Evolutionary conservation across 2,113 vertebrate genomes (phyloP), one percentile per base, ranked within the genome.

Genomic region (Gopherus flavomarginatus): DNA sequence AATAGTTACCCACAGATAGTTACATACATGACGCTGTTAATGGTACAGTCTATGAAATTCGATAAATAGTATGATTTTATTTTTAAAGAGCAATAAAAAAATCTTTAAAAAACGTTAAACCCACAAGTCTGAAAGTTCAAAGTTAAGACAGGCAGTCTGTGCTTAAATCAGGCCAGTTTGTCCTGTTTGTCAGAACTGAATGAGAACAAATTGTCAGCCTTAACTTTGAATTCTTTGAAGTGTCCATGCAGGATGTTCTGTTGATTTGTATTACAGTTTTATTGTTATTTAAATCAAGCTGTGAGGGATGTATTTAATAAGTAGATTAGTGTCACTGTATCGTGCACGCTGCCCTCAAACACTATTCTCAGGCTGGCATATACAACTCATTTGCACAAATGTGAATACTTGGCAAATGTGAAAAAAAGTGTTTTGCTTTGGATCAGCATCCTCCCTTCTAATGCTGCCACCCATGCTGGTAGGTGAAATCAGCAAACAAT

Each of bases 401-500:
- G 95, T 44, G 93, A 77, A 95, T 89, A 94, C 93, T 97, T 96
- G 75, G 87, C 81, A 97, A 97, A 93, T 96, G 38, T 77, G 93
- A 90, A 95, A 77, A 31, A 87, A 95, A 96, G 91, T 86, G 54
- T 81, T 75, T 6, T 83, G 59, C 62, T 89, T 86, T 94, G 90
- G 92, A 97, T 96, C 91, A 97, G 87, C 52, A 90, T 59, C 79
- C 44, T 47, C 77, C 77, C 47, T 24, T 47, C 42, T 79, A 59
- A 91, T 90, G 96, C 96, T 97, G 95, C 38, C 96, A 59, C 26
- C 97, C 96, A 96, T 91, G 57, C 65, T 97, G 97, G 96, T 94
- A 97, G 95, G 94, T 95, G 77, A 97, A 96, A 97, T 97, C 96
- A 97, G 95, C 95, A 97, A 98, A 97, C 97, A 96, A 97, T 97